Base-by-base conservation (phyloP, 2,797 vertebrate species). In the Florisuga fusca region DNA sequence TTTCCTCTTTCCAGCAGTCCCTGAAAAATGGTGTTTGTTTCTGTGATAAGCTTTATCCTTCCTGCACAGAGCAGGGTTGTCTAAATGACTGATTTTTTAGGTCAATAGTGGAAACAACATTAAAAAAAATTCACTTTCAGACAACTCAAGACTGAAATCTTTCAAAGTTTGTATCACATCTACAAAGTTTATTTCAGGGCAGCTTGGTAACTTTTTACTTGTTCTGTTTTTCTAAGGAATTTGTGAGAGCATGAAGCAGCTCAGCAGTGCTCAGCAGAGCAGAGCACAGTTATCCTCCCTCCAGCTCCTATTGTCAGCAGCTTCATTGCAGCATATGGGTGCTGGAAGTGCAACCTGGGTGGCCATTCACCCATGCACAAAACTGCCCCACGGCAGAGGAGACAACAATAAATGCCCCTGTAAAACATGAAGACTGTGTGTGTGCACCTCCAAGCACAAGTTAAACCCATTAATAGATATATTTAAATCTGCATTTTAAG, bases 21-120 rank as follows among this genome's bases (percentile, higher is more conserved):
- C 63, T 69, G 67, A 93, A 88, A 90, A 95, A 76, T 57, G 78
- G 27, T 21, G 9, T 73, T 93, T 81, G 11, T 59, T 63, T 93
- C 62, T 67, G 48, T 50, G 90, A 96, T 95, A 96, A 96, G 94
- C 66, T 94, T 95, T 96, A 94, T 94, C 93, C 93, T 86, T 59
- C 25, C 38, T 8, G 22, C 77, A 45, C 73, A 91, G 91, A 82
- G 22, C 58, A n/a, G 51, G 3, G 17, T 16, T 95, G 83, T 93
- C 80, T 79, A 69, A 94, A 88, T 95, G 85, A 93, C 74, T 81
- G 93, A 90, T 81, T 88, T 82, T 84, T 94, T 55, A 66, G 91
- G 93, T 95, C 77, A 88, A 20, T 29, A 82, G 73, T 59, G 59
- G 76, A 88, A 96, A 93, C 33, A 81, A 45, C 74, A 69, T 77